Conservation (phyloP, 2,888 invertebrate genomes). For the Drosophila yooni region DNA sequence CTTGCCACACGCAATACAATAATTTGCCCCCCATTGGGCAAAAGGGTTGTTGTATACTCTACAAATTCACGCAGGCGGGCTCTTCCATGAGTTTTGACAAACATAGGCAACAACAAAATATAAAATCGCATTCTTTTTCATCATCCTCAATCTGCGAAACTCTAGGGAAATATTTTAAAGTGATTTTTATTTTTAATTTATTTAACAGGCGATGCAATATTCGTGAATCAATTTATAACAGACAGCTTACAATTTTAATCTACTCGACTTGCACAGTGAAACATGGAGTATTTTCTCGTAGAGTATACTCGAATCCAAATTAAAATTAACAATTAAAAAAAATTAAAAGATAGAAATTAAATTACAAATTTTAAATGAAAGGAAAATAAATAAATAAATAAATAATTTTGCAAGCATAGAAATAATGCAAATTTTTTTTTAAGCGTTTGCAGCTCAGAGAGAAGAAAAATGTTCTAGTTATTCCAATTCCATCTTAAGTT, state of each 20-base stretch:
- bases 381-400: too few species aligned
- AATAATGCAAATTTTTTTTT: not conserved
- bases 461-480: not conserved
- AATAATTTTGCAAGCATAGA: not conserved
- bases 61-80: not conserved
- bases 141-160: too few species aligned
- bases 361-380: not conserved
- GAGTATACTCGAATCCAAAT: not conserved
- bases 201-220: not conserved
- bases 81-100: too few species aligned
- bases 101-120: not conserved
- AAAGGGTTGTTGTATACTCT: slow-evolving; percentile 36
- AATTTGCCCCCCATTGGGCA: slow-evolving; percentile 50
- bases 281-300: not conserved
- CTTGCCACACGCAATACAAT: slow-evolving; percentile 76
- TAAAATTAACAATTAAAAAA: not conserved
- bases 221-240: not conserved
- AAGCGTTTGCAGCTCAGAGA: not conserved
- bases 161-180: not conserved
- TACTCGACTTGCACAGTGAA: not conserved
- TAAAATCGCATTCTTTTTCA: not conserved
- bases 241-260: not conserved
- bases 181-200: not conserved
- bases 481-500: not conserved
- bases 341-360: not conserved